Evolutionary conservation across 2,113 vertebrate genomes (phyloP).

Genomic region (Platanista minor): DNA sequence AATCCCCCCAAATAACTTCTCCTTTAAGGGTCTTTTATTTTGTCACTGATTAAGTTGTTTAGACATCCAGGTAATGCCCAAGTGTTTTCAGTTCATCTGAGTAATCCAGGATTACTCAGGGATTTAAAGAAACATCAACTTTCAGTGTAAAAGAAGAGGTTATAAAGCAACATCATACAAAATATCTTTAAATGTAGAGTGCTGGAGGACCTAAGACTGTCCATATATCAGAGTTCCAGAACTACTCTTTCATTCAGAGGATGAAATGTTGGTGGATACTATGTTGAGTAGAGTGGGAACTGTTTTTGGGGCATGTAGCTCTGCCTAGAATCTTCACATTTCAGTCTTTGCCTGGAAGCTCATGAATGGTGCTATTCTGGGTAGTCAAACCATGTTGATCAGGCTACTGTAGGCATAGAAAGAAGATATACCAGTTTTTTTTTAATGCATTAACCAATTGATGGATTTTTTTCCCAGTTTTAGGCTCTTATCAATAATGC

Average conservation of each 20-base stretch:
- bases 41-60: background rate
- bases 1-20: background rate
- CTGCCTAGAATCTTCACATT: background rate
- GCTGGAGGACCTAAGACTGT: background rate
- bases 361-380: background rate
- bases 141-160: background rate
- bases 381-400: background rate
- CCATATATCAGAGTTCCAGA: background rate
- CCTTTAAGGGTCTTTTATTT: background rate
- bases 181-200: background rate
- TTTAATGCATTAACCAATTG: background rate
- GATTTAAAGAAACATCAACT: background rate
- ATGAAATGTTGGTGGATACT: background rate
- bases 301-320: background rate
- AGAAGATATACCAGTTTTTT: background rate
- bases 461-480: background rate
- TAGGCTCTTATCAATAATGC: background rate
- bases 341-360: background rate
- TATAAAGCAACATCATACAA: background rate
- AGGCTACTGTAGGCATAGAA: background rate
- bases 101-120: background rate
- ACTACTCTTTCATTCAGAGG: background rate
- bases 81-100: background rate
- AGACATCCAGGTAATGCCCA: background rate
- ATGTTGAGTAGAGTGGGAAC: background rate